Evolutionary conservation across 1,140 invertebrate species (phyloP), one percentile per base, ranked within the genome.

Genomic region (Reticulitermes speratus): DNA sequence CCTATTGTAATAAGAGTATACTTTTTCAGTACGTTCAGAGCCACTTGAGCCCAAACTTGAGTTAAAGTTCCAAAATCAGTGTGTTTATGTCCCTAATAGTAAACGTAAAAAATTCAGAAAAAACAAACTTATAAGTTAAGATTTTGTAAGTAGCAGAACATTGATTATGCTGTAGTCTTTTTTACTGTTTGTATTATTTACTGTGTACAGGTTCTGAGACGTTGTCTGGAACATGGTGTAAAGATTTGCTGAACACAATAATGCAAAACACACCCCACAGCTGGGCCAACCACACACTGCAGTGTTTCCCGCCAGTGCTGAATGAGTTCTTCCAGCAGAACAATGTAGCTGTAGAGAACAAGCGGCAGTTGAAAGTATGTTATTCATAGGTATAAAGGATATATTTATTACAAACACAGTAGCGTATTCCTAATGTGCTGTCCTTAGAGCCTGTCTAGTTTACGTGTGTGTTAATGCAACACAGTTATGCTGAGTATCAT

Each of bases 241-340:
- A 97, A 89, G 98, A 99, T 87, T 92, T 99, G 25, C 91, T 99
- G 5, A 95, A 94, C 7, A 96, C 96, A 2, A 98, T 99, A 7
- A 97, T 98, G 94, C 96, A 97, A 88, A 96, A 96, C 89, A 99
- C 98, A 0, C 98, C 98, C 0, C 97, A 98, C 90, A 96, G 95
- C 85, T 99, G 98, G 98, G 96, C 97, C 0, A 95, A 95, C 87
- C 97, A 98, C 89, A 99, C 98, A 0, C 91, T 99, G 2, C 94
- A 96, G 87, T 98, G 97, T 89, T 99, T 99, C 89, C 98, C 98
- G 0, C 94, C 95, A 0, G 96, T 96, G 12, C 91, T 99, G 0
- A 95, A 95, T 44, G 97, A 99, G 88, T 99, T 98, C 89, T 97
- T 95, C 89, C 93, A 94, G 85, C 95, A 97, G 90, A 97, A 97